Conservation (phyloP, 2,888 invertebrate species). For the Eristalis intricaria region DNA sequence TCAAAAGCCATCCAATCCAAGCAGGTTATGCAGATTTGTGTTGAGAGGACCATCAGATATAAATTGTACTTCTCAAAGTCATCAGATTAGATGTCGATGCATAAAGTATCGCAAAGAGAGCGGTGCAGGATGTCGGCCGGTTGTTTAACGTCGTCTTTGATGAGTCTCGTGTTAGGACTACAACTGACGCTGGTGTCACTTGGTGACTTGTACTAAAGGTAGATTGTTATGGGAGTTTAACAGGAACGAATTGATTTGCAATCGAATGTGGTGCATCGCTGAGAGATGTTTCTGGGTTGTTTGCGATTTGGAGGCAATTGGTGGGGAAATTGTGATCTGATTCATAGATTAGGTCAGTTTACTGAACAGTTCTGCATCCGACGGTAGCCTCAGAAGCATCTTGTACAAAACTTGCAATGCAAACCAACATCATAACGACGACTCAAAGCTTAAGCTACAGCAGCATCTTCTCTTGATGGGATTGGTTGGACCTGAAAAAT, state of each 20-base stretch:
- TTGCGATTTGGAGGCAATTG: neutral
- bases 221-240: neutral
- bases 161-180: no score
- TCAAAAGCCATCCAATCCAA: neutral
- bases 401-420: no score
- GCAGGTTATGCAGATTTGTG: conserved; percentile 9
- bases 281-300: neutral
- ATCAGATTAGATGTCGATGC: neutral
- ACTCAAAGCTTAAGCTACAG: no score
- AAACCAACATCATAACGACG: no score
- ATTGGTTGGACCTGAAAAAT: no score
- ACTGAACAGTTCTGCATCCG: no score
- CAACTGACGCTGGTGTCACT: neutral
- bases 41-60: neutral
- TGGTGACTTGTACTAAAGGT: neutral
- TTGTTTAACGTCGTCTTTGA: neutral
- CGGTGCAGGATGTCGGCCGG: neutral
- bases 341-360: no score
- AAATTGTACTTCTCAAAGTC: conserved; percentile 8
- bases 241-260: neutral
- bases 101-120: neutral
- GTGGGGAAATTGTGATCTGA: no score
- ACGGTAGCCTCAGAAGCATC: no score
- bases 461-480: no score
- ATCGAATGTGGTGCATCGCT: no score